A percentile compares a stretch with the other conserved stretches of the same genome.
phyloP scores from a whole-genome alignment of 2,888 invertebrate species.

The Cantharis lateralis region DNA sequence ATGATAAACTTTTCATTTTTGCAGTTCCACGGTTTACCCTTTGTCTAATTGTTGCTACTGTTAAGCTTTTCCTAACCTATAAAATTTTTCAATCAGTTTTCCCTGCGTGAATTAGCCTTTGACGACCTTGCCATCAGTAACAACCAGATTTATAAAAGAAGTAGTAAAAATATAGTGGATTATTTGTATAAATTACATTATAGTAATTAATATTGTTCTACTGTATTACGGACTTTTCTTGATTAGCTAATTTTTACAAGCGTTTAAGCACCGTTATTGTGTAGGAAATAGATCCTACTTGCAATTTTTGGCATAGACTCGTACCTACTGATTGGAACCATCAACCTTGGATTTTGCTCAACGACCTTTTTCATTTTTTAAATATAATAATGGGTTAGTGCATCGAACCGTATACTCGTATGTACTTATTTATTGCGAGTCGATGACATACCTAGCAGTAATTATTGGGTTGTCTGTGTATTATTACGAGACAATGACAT shows the following conservation, averaged over 20 bases:
- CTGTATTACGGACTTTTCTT: not conserved
- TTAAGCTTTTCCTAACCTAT: not conserved
- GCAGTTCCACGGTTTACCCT: not conserved
- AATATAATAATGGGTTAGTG: not conserved
- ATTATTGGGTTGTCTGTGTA: not conserved
- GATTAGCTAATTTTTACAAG: not conserved
- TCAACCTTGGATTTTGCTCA: not conserved
- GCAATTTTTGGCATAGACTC: not conserved
- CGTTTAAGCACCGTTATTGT: not conserved
- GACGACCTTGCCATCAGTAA: not conserved
- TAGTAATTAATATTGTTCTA: not conserved
- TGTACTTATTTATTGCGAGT: not conserved
- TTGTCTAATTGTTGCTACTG: not conserved
- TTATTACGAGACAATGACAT: not conserved
- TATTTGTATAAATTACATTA: not conserved
- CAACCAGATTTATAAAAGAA: too few relatives aligned
- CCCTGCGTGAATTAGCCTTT: not conserved
- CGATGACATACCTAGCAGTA: not conserved
- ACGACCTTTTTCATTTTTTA: not conserved
- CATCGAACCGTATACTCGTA: not conserved
- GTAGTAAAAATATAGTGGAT: too few relatives aligned
- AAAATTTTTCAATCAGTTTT: not conserved
- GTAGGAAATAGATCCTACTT: not conserved
- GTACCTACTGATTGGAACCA: not conserved
- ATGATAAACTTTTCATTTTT: not conserved